These are phyloP conservation scores for Apantesis nais DNA, from an alignment of 2,888 invertebrate genomes.

Conservation along the genomic window DNA sequence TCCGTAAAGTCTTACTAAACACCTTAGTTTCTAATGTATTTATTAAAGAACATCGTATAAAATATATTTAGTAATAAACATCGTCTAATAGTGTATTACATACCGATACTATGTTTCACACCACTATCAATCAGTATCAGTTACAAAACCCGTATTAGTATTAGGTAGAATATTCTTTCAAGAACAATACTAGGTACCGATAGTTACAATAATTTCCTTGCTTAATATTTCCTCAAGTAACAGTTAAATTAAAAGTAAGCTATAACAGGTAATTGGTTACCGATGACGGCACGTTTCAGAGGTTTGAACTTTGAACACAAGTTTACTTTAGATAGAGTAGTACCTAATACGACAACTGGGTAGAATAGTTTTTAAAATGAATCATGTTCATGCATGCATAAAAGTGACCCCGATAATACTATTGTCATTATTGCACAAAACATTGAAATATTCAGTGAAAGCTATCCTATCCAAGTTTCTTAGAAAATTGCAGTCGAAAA, in stretches of 20 bases:
- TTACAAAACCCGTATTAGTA: not conserved
- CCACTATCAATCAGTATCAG: not conserved
- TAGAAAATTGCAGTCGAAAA: constrained; percentile 2
- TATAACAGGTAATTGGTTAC: not conserved
- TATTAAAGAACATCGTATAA: too few species aligned
- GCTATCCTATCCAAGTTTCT: constrained; percentile 32
- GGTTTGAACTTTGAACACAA: constrained; percentile 9
- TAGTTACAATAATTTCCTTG: not conserved
- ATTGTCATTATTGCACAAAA: constrained; percentile 50
- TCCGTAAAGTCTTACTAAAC: not conserved
- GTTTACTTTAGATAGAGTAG: constrained; percentile 35
- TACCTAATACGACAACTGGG: constrained; percentile 28
- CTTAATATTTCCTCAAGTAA: not conserved
- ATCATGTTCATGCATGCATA: constrained; percentile 60
- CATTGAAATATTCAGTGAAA: constrained; percentile 48
- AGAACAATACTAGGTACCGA: not conserved
- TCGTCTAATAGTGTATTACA: not conserved
- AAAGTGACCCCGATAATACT: constrained; percentile 58
- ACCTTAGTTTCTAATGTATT: not conserved
- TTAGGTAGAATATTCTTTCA: not conserved
- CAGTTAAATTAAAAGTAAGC: not conserved
- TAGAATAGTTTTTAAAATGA: constrained; percentile 53
- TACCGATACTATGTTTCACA: too few species aligned
- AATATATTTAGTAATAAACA: not conserved
- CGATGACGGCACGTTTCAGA: not conserved